Base-by-base conservation (phyloP, 2,888 invertebrate genomes). In the Folsomia manolachei region DNA sequence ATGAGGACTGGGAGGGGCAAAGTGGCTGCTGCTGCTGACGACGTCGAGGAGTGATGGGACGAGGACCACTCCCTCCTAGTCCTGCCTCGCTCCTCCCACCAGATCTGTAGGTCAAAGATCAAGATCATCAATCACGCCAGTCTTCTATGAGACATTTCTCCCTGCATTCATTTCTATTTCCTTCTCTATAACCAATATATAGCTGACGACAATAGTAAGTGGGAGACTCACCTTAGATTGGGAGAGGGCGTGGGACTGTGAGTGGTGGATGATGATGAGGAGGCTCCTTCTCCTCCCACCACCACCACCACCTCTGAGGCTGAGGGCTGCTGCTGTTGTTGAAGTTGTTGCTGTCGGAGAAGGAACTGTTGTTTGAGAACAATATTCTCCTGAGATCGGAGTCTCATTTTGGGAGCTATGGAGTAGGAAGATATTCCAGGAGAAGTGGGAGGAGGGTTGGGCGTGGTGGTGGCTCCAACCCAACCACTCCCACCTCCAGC, bases 301-400 rank as follows among this genome's bases (percentile, higher is more conserved):
- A 18, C 18, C 21, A 18, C 27, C 27, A 14, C 63, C 14, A 27
- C 27, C 19, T 25, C n/a, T 14, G 63, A 27, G n/a, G n/a, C n/a
- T n/a, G n/a, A n/a, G n/a, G n/a, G n/a, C n/a, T n/a, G n/a, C n/a
- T 27, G 64, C 18, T 64, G 64, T 26, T n/a, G 39, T 23, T 72
- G 74, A 18, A 73, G 74, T 19, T 77, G 75, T 52, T 77, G 77
- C 19, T 77, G 79, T 56, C 76, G 63, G 24, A 76, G 66, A 9
- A 78, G 73, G 67, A 79, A 76, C 23, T 75, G 78, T 23, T 78
- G 76, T 53, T 78, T 76, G 63, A 79, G 71, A 53, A 72, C 71
- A 23, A 78, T 76, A 53, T 79, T 79, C 21, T 76, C 79, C 56
- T 78, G 77, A 39, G 79, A 79, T 56, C 77, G 63, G 18, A 78